A percentile compares a stretch with the other conserved stretches of the same genome.
phyloP scores from a whole-genome alignment of 2,888 invertebrate genomes.

The Drosophila meridionalis region DNA sequence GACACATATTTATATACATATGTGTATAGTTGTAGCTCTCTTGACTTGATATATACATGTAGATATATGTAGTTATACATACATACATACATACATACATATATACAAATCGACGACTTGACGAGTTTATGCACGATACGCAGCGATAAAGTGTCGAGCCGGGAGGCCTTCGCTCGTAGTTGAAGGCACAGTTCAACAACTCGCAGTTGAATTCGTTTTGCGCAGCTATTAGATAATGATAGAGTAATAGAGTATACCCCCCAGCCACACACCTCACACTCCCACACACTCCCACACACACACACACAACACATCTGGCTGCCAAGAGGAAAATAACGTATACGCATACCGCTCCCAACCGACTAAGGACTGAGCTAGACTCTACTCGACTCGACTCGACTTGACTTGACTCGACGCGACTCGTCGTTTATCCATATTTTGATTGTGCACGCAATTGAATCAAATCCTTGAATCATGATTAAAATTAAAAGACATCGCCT shows the following conservation, averaged over 20 bases:
- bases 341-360: conserved; percentile 28
- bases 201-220: conserved; percentile 52
- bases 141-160: conserved; percentile 48
- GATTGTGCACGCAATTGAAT: conserved; percentile 29
- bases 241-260: conserved; percentile 8
- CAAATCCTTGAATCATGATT: conserved; percentile 44
- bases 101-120: conserved; percentile 39
- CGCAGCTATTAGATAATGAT: conserved; percentile 49
- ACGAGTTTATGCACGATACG: conserved; percentile 53
- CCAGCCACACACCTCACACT: not conserved
- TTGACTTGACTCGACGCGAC: conserved; percentile 5
- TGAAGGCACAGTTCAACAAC: conserved; percentile 57
- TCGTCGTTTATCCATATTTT: conserved; percentile 3
- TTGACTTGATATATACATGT: conserved; percentile 2
- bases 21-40: conserved; percentile 1
- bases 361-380: conserved; percentile 39
- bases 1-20: not conserved
- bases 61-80: not conserved
- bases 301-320: not conserved
- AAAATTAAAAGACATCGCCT: conserved; percentile 14
- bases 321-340: conserved; percentile 1
- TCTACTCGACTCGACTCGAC: not conserved
- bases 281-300: not conserved
- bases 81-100: not conserved
- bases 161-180: conserved; percentile 43